Conservation (phyloP, 2,113 vertebrate species). For the Pterocles gutturalis region DNA sequence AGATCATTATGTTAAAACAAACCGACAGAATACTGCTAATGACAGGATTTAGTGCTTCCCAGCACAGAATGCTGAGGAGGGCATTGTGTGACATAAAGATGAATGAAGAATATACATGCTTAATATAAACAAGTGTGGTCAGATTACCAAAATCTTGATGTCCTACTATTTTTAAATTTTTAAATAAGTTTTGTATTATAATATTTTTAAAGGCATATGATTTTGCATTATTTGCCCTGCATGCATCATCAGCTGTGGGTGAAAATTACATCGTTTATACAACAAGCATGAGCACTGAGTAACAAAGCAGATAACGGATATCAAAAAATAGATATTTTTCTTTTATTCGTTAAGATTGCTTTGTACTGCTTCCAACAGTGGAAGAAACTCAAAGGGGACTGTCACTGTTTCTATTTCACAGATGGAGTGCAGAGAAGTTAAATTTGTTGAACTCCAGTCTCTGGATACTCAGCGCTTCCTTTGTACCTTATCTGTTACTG, state of each 20-base stretch:
- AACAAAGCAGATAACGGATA: constrained; percentile 35
- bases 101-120: background rate
- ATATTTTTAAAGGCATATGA: background rate
- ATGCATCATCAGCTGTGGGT: background rate
- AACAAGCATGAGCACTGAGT: background rate
- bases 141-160: background rate
- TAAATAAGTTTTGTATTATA: background rate
- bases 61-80: background rate
- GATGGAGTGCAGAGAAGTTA: background rate
- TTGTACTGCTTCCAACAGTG: constrained; percentile 43
- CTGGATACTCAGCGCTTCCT: background rate
- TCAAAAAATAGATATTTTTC: background rate
- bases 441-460: constrained; percentile 20
- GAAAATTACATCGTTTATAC: background rate
- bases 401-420: constrained; percentile 19
- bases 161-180: background rate
- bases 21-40: constrained; percentile 38
- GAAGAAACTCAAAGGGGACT: constrained; percentile 17
- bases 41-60: constrained; percentile 1
- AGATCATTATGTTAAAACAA: constrained; percentile 16
- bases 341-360: background rate
- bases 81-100: background rate
- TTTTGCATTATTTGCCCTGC: constrained; percentile 9
- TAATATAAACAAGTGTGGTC: background rate
- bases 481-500: background rate